phyloP scores from a whole-genome alignment of 2,113 vertebrate species.

The Campylomormyrus tamandua region DNA sequence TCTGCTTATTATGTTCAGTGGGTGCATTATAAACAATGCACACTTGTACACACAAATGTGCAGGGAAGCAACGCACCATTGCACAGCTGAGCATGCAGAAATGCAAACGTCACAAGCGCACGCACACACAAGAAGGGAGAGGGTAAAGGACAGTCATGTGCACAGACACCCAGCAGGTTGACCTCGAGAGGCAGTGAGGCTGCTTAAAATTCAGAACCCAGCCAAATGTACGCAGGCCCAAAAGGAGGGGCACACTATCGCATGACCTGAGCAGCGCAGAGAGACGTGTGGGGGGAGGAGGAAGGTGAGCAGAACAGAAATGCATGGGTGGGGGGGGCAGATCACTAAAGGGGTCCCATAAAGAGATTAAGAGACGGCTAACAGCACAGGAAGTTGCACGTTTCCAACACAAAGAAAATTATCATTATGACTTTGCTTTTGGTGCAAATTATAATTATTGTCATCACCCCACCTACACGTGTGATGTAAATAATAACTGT shows the following conservation, averaged over 20 bases:
- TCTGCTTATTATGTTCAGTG: neutral
- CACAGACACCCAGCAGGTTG: neutral
- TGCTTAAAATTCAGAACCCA: neutral
- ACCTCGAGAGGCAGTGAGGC: neutral
- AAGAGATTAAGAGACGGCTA: neutral
- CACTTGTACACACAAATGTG: neutral
- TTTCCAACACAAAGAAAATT: neutral
- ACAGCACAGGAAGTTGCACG: neutral
- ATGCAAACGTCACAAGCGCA: neutral
- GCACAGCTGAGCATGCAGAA: neutral
- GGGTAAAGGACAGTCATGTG: neutral
- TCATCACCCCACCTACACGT: neutral
- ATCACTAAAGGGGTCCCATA: neutral
- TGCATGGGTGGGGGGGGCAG: neutral
- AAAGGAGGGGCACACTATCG: neutral
- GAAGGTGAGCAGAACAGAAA: neutral
- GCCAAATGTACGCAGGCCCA: neutral
- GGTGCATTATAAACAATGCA: neutral
- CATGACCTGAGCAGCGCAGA: neutral
- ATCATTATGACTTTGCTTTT: neutral
- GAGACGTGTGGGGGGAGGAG: neutral
- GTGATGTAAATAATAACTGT: neutral
- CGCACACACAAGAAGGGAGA: neutral
- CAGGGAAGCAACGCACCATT: neutral
- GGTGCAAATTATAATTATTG: neutral